These are phyloP conservation scores for Poecilia latipinna DNA, from an alignment of 2,113 vertebrate genomes.

Conservation along the genomic window DNA sequence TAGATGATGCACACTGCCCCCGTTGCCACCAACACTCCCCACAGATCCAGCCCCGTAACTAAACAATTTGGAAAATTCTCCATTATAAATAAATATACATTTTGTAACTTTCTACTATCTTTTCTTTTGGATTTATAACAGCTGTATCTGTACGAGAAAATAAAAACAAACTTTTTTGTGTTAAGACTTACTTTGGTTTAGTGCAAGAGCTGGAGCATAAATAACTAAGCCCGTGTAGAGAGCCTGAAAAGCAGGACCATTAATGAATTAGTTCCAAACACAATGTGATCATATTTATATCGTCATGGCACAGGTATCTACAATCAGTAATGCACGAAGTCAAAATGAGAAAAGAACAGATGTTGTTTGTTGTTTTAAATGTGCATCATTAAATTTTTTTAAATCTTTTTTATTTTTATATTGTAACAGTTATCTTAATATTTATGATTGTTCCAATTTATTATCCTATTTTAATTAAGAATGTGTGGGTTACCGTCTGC, in stretches of 20 bases:
- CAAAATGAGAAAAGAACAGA: constrained; percentile 34
- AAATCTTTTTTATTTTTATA: neutral
- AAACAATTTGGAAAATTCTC: constrained; percentile 13
- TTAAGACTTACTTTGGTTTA: constrained; percentile 82
- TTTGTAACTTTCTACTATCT: neutral
- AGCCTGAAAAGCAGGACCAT: constrained; percentile 65
- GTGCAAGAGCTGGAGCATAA: constrained; percentile 84
- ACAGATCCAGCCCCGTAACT: constrained; percentile 84
- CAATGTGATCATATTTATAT: constrained; percentile 19
- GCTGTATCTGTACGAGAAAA: neutral
- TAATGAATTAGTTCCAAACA: constrained; percentile 69
- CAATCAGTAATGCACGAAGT: constrained; percentile 41
- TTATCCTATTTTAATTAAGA: neutral
- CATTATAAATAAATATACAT: neutral
- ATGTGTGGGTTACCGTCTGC: constrained; percentile 76
- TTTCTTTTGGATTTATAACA: neutral
- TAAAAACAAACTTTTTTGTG: too few species aligned
- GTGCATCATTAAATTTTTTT: neutral
- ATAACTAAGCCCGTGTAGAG: constrained; percentile 85
- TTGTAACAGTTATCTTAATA: constrained; percentile 1
- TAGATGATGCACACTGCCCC: constrained; percentile 83
- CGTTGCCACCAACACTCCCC: constrained; percentile 84
- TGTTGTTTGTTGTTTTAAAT: constrained; percentile 30
- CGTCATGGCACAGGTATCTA: neutral
- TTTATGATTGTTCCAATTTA: neutral